A percentile compares a stretch with the other conserved stretches of the same genome.
Conservation (phyloP, 2,888 invertebrate genomes). For the Spilosoma lubricipeda region DNA sequence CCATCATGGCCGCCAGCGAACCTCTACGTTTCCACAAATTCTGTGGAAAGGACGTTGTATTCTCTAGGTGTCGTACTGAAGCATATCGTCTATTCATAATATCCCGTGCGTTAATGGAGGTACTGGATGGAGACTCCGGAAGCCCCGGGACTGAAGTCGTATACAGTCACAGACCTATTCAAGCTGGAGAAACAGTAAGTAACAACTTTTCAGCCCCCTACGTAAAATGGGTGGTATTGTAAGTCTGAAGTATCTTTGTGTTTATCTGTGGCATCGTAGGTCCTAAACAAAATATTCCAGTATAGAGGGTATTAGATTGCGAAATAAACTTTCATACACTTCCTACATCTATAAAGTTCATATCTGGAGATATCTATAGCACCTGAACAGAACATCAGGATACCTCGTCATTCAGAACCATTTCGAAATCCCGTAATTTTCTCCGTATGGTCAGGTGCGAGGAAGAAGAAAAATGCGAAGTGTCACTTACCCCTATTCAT, state of each 20-base stretch:
- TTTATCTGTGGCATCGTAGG: no score
- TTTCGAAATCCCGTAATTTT: no score
- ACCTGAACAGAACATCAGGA: no score
- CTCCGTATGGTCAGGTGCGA: no score
- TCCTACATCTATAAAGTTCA: neutral
- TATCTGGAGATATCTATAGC: no score
- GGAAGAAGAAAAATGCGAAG: no score
- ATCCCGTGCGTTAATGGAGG: no score
- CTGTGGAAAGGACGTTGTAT: neutral
- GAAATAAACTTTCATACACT: neutral
- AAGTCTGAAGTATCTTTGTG: no score
- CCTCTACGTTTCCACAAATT: neutral
- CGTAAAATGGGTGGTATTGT: no score
- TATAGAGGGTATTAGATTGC: neutral
- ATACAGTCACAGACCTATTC: neutral
- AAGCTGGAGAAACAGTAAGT: neutral
- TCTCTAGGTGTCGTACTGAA: neutral
- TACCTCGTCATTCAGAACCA: no score
- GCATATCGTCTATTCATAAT: neutral
- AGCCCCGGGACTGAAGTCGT: neutral
- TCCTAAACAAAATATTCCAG: no score
- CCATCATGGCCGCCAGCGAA: neutral
- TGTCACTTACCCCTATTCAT: no score
- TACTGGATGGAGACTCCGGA: neutral
- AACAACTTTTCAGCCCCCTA: neutral